These are phyloP conservation scores for Aegotheles bennettii DNA, from an alignment of 2,113 vertebrate species.

Conservation along the genomic window DNA sequence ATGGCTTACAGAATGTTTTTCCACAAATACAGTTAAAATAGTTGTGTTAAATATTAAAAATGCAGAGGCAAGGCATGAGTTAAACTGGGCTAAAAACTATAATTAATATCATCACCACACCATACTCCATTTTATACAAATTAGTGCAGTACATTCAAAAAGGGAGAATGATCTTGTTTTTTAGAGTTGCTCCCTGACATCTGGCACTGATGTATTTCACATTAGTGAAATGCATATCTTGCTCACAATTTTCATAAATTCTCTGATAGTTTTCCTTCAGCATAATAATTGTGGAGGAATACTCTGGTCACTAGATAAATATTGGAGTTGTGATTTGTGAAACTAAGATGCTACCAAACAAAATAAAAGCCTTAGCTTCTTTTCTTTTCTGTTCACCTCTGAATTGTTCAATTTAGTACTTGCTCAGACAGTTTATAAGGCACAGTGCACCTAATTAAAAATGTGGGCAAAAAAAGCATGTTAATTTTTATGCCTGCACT, in stretches of 20 bases:
- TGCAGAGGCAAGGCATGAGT: background rate
- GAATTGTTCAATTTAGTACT: background rate
- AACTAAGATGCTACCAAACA: background rate
- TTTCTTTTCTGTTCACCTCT: background rate
- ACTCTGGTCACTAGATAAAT: background rate
- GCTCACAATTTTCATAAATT: background rate
- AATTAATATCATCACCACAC: background rate
- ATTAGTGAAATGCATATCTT: background rate
- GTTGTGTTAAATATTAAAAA: background rate
- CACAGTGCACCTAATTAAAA: background rate
- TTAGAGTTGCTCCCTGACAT: background rate
- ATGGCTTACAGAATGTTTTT: background rate
- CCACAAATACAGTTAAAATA: background rate
- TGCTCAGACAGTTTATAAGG: background rate
- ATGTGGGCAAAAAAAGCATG: background rate
- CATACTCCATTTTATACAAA: background rate
- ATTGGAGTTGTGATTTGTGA: background rate
- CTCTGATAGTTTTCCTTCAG: background rate
- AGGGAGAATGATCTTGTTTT: background rate
- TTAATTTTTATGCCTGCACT: background rate
- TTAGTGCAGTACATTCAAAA: background rate
- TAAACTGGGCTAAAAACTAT: background rate
- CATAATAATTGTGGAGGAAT: background rate
- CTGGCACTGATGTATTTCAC: background rate
- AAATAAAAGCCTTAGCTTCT: background rate